These are phyloP conservation scores for Macrophya annulata DNA, from an alignment of 2,888 invertebrate genomes.

Conservation along the genomic window DNA sequence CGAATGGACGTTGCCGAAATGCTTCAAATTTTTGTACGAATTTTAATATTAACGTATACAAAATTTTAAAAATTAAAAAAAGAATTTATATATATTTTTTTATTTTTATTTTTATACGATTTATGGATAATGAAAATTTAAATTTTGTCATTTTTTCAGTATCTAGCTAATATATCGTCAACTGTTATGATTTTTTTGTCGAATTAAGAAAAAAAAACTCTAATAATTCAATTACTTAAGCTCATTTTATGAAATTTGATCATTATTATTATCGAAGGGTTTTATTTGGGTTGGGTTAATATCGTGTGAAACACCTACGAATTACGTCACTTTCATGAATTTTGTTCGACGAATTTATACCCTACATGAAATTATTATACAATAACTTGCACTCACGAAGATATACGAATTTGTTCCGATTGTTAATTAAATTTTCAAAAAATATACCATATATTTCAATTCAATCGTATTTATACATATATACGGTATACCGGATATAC, in stretches of 20 bases:
- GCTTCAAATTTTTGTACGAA: slow-evolving; percentile 40
- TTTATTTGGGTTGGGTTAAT: background rate
- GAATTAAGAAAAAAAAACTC: no score
- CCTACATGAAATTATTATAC: no score
- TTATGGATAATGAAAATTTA: no score
- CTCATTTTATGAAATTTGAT: background rate
- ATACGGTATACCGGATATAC: no score
- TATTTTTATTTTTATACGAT: no score
- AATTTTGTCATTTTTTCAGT: no score
- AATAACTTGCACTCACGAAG: no score
- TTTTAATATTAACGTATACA: background rate
- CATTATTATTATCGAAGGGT: background rate
- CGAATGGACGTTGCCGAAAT: slow-evolving; percentile 44
- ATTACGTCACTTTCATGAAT: slow-evolving; percentile 18
- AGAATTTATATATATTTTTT: no score
- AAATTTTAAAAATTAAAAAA: no score
- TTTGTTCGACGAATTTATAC: background rate
- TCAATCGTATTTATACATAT: background rate
- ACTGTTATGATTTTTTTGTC: no score
- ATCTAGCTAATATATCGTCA: no score
- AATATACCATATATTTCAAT: background rate
- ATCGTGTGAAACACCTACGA: background rate
- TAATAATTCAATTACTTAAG: no score
- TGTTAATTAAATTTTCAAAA: background rate
- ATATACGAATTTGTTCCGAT: background rate